A percentile compares a stretch with the other conserved stretches of the same genome.
These are phyloP conservation scores for Salvator merianae DNA, from an alignment of 2,113 vertebrate species.

Conservation along the genomic window DNA sequence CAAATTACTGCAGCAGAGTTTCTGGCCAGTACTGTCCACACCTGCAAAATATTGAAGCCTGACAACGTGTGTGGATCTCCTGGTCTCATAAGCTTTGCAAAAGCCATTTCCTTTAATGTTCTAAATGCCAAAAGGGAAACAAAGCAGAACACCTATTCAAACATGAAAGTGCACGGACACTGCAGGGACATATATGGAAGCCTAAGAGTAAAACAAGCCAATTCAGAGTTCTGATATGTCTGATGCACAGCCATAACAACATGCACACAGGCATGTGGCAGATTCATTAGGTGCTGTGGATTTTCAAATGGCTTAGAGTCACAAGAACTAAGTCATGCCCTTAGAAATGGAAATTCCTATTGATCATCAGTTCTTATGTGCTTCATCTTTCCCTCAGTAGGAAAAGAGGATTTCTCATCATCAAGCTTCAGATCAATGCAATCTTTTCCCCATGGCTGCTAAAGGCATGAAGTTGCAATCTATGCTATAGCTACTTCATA, in stretches of 20 bases:
- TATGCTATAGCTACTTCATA: no score
- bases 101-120: slow-evolving; percentile 70
- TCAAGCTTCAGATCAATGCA: neutral
- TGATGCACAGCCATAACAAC: slow-evolving; percentile 55
- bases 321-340: slow-evolving; percentile 54
- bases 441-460: neutral
- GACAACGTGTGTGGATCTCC: neutral
- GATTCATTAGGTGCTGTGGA: slow-evolving; percentile 31
- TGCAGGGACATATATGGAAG: slow-evolving; percentile 47
- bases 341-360: slow-evolving; percentile 12
- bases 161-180: slow-evolving; percentile 59
- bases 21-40: neutral
- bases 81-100: slow-evolving; percentile 40
- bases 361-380: neutral
- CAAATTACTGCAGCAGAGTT: slow-evolving; percentile 1
- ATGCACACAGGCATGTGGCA: slow-evolving; percentile 45
- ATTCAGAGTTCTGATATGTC: slow-evolving; percentile 56
- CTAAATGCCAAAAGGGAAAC: slow-evolving; percentile 70
- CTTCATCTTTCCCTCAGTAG: neutral
- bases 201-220: slow-evolving; percentile 41
- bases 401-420: neutral
- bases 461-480: neutral
- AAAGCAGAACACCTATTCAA: slow-evolving; percentile 69
- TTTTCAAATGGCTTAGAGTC: slow-evolving; percentile 50
- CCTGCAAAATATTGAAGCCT: slow-evolving; percentile 37